A percentile compares a stretch with the other conserved stretches of the same genome.
Evolutionary conservation across 1,140 invertebrate genomes (phyloP).

Genomic region (Antheraea mylitta): DNA sequence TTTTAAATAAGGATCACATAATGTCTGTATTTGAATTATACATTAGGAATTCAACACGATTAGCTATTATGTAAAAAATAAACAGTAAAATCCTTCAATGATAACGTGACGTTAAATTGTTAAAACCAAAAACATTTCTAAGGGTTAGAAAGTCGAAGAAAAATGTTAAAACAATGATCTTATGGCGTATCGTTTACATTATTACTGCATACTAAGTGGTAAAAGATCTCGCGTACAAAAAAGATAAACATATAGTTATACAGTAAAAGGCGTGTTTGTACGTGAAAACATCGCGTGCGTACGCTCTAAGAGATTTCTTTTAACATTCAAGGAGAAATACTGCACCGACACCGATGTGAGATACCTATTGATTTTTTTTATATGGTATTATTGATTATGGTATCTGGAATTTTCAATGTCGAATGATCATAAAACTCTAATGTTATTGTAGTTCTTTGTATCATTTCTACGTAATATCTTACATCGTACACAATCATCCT

Average conservation of each 20-base stretch:
- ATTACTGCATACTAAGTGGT: neutral
- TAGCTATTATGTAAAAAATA: too few relatives aligned
- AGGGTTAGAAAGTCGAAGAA: neutral
- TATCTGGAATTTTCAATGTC: neutral
- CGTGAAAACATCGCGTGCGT: constrained; percentile 63
- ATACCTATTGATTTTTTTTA: constrained; percentile 29
- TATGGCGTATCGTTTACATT: neutral
- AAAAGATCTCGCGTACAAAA: neutral
- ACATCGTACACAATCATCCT: too few relatives aligned
- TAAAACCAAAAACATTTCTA: too few relatives aligned
- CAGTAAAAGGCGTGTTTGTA: constrained; percentile 11
- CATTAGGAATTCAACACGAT: too few relatives aligned
- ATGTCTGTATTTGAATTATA: too few relatives aligned
- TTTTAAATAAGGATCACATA: too few relatives aligned
- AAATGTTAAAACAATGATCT: neutral
- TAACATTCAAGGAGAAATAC: constrained; percentile 60
- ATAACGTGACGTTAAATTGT: too few relatives aligned
- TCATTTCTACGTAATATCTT: neutral
- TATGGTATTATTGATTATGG: too few relatives aligned
- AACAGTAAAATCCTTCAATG: too few relatives aligned
- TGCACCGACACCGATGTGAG: constrained; percentile 29
- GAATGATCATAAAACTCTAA: neutral
- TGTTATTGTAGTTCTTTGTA: neutral
- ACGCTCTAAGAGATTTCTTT: constrained; percentile 51
- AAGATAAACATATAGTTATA: constrained; percentile 3